Evolutionary conservation across 2,113 vertebrate genomes (phyloP).

Genomic region (Melanerpes formicivorus): DNA sequence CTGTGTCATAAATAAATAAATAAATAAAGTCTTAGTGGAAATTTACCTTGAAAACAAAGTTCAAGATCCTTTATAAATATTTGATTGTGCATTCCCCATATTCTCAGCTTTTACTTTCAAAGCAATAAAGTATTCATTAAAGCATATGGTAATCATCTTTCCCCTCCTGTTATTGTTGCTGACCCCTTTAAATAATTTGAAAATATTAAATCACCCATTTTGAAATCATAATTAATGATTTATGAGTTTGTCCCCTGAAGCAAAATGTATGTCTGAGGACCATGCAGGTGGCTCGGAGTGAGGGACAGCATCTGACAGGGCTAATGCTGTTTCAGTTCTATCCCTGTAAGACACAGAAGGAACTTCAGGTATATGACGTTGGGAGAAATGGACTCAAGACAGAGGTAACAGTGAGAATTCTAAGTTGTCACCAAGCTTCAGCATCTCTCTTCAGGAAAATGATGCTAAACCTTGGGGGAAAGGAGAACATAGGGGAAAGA

Average conservation of each 20-base stretch:
- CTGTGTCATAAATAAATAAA: conserved; percentile 43
- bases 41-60: background rate
- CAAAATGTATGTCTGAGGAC: background rate
- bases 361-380: background rate
- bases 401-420: background rate
- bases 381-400: background rate
- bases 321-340: background rate
- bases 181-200: background rate
- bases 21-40: background rate
- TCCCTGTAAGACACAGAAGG: background rate
- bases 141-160: background rate
- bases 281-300: background rate
- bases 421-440: fast-evolving
- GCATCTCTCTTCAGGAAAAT: fast-evolving
- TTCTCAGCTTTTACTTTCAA: background rate
- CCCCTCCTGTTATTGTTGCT: background rate
- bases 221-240: background rate
- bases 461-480: background rate
- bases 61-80: background rate
- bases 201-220: background rate
- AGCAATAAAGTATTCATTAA: background rate
- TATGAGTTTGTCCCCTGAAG: background rate
- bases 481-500: background rate
- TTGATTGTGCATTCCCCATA: background rate
- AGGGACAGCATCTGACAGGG: background rate